These are phyloP conservation scores for Arenicola marina DNA, from an alignment of 2,888 invertebrate genomes.

Conservation along the genomic window DNA sequence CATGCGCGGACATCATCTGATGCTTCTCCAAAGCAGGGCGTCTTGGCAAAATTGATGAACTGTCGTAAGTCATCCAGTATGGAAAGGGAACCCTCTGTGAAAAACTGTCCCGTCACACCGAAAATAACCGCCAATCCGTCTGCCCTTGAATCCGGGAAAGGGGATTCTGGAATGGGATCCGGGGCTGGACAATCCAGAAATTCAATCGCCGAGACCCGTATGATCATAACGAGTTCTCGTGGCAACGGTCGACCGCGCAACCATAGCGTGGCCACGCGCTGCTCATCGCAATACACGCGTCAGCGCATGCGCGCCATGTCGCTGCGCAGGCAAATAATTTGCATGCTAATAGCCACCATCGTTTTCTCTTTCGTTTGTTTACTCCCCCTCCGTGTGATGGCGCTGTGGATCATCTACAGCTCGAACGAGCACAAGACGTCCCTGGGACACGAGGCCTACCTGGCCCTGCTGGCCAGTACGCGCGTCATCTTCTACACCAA, in stretches of 20 bases:
- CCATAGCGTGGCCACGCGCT: not conserved
- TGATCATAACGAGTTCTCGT: too few species aligned
- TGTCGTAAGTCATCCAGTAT: not conserved
- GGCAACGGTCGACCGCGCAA: too few species aligned
- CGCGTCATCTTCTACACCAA: slow-evolving; percentile 81
- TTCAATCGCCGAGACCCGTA: too few species aligned
- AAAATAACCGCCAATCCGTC: slow-evolving; percentile 1
- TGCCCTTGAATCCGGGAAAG: not conserved
- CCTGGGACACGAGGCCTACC: slow-evolving; percentile 80
- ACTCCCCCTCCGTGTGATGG: slow-evolving; percentile 85
- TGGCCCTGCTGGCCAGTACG: slow-evolving; percentile 81
- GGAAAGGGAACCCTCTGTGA: too few species aligned
- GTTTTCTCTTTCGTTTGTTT: slow-evolving; percentile 88
- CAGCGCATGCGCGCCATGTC: not conserved
- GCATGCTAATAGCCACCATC: slow-evolving; percentile 46
- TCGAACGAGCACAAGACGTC: slow-evolving; percentile 71
- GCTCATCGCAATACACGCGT: not conserved
- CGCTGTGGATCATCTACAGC: slow-evolving; percentile 82
- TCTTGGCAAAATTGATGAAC: not conserved
- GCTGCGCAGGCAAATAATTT: slow-evolving; percentile 43
- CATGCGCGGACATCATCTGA: not conserved
- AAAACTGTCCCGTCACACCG: too few species aligned
- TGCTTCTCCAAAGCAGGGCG: not conserved
- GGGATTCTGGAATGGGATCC: not conserved
- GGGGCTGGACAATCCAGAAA: too few species aligned